Evolutionary conservation across 2,113 vertebrate genomes (phyloP).

Genomic region (Thinocorus orbignyianus): DNA sequence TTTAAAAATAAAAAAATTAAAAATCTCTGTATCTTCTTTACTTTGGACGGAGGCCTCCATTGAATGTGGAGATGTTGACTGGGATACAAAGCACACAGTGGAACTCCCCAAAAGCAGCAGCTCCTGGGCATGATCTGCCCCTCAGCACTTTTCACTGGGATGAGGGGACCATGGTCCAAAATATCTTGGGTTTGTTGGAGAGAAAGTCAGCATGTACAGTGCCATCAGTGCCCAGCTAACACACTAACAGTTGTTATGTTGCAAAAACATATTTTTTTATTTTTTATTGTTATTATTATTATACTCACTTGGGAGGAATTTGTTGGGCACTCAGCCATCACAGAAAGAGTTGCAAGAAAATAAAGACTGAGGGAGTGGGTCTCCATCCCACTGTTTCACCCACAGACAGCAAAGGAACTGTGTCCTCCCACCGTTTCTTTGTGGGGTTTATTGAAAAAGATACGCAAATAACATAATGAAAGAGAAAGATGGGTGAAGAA

Average conservation of each 20-base stretch:
- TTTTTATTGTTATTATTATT: neutral
- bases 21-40: neutral
- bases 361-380: neutral
- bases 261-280: neutral
- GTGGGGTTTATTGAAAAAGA: neutral
- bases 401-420: neutral
- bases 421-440: neutral
- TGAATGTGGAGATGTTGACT: neutral
- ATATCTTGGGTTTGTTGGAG: neutral
- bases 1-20: neutral
- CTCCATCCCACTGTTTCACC: neutral
- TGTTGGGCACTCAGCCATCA: neutral
- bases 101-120: neutral
- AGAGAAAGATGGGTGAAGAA: constrained; percentile 26
- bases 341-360: neutral
- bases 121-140: rapidly evolving
- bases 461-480: rapidly evolving
- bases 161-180: neutral
- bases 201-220: neutral
- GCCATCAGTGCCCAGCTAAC: neutral
- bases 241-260: neutral
- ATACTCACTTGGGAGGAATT: neutral
- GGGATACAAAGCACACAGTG: neutral
- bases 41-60: neutral
- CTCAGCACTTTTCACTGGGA: neutral